Evolutionary conservation across 2,888 invertebrate genomes (phyloP).

Genomic region (Lochmaea crataegi): DNA sequence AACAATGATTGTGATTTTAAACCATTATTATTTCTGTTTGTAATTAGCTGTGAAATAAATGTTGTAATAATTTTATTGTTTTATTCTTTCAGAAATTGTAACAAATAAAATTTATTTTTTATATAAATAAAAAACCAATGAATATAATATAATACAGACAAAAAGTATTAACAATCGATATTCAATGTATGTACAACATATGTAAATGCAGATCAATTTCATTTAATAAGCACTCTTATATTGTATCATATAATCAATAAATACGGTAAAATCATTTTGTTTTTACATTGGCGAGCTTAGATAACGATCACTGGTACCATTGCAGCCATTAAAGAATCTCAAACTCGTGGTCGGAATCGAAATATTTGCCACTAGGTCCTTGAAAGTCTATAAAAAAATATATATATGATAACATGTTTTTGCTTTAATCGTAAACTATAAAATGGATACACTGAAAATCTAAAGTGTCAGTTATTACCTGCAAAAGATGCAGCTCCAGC

Average conservation of each 20-base stretch:
- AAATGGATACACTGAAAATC: too few relatives aligned
- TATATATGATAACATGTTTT: too few relatives aligned
- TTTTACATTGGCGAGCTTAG: slow-evolving; percentile 15
- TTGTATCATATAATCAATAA: slow-evolving; percentile 1
- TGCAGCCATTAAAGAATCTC: slow-evolving; percentile 74
- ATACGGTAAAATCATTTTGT: slow-evolving; percentile 17
- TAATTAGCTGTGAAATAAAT: slow-evolving; percentile 65
- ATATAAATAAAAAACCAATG: slow-evolving; percentile 37
- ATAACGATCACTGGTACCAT: slow-evolving; percentile 9
- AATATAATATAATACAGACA: slow-evolving; percentile 31
- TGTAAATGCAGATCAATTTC: slow-evolving; percentile 40
- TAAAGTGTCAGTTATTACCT: slow-evolving; percentile 31
- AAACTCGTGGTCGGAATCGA: slow-evolving; percentile 86
- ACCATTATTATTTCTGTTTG: slow-evolving; percentile 43
- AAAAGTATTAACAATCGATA: slow-evolving; percentile 36
- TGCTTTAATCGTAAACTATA: background rate
- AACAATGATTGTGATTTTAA: slow-evolving; percentile 23
- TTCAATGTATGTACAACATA: slow-evolving; percentile 39
- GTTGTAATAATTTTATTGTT: slow-evolving; percentile 34
- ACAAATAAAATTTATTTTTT: slow-evolving; percentile 31
- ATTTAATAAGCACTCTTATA: slow-evolving; percentile 30
- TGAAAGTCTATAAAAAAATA: slow-evolving; percentile 68
- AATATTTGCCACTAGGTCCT: slow-evolving; percentile 69
- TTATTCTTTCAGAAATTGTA: slow-evolving; percentile 34
- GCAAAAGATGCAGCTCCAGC: slow-evolving; percentile 46